Evolutionary conservation across 2,113 vertebrate species (phyloP).

Genomic region (Excalfactoria chinensis): DNA sequence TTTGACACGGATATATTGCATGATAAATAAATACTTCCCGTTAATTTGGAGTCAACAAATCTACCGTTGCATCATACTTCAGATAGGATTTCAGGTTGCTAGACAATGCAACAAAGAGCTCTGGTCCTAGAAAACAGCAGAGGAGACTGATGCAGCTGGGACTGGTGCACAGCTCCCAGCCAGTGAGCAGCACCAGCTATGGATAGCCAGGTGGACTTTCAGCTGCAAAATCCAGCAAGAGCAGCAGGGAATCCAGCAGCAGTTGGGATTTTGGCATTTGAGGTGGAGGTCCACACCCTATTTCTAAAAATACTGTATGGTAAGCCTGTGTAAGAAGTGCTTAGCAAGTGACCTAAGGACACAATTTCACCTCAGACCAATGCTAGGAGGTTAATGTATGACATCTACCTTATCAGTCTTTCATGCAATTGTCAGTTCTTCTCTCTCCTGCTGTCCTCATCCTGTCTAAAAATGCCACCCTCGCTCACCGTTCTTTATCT

Average conservation of each 20-base stretch:
- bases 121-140: background rate
- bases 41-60: background rate
- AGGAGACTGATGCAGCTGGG: accelerated
- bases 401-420: background rate
- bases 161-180: background rate
- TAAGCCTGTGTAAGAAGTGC: background rate
- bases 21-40: background rate
- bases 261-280: background rate
- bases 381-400: background rate
- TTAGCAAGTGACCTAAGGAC: background rate
- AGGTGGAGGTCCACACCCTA: background rate
- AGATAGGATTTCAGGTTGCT: background rate
- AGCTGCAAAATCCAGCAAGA: background rate
- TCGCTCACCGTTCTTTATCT: background rate
- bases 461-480: background rate
- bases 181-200: background rate
- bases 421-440: background rate
- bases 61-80: background rate
- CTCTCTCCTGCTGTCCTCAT: background rate
- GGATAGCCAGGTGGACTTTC: background rate
- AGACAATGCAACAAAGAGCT: background rate
- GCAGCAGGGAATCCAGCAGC: background rate
- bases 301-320: background rate
- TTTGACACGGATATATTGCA: background rate
- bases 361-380: background rate